Base-by-base conservation (phyloP, 2,888 invertebrate genomes). In the Limulus polyphemus region DNA sequence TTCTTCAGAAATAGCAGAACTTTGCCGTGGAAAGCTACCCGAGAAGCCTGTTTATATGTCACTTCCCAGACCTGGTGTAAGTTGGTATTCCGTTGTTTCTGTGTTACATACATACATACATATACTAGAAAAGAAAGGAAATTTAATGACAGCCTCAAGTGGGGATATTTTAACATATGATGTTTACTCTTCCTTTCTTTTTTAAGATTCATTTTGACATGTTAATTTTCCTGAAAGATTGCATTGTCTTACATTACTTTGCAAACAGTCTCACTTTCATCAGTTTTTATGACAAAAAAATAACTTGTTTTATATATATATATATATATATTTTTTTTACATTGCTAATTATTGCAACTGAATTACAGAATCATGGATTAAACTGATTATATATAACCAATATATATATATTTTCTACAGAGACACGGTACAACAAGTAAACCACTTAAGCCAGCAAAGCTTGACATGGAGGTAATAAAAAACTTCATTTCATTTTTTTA, bases 381-480 rank as follows among this genome's bases (percentile, higher is more conserved):
- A 32, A 32, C 32, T 32, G 7, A 32, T 1, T 32, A 32, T 32
- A 32, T 32, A 2, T 32, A 32, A 32, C 7, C 32, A 32, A 7
- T 32, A 32, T 32, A 32, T 32, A 2, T 32, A 32, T 32, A 32
- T 32, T 32, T 32, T 32, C 54, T 54, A 51, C 51, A 97, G 95
- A 97, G 95, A 85, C 94, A 97, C 77, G 97, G 97, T 68, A 90
- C 92, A 62, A 94, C 93, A 57, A 87, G 88, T 73, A 93, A 95
- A 79, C 89, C 92, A 55, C 76, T 91, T 69, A 92, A 94, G 79
- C 88, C 95, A 58, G 89, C 88, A 55, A 83, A 88, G 73, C 78
- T 94, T 71, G 92, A 92, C 79, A 87, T 89, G 58, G 93, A 95
- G 77, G 82, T 82, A 74, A 74, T 71, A 63, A 32, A 56, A 59